These are phyloP conservation scores for Drepanosiphum platanoidis DNA, from an alignment of 2,888 invertebrate species.

Conservation along the genomic window DNA sequence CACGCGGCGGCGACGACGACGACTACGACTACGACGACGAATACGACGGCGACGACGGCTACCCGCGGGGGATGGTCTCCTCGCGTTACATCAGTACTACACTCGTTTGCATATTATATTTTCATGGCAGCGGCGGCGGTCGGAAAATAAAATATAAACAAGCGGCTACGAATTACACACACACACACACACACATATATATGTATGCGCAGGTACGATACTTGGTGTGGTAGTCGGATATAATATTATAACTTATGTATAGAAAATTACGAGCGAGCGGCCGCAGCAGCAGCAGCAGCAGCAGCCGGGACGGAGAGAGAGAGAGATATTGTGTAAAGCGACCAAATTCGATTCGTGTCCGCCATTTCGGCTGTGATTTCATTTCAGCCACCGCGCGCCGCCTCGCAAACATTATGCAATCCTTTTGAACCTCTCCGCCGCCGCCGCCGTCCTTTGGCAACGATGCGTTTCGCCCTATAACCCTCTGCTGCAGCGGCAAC, in stretches of 20 bases:
- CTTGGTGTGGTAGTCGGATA: background rate
- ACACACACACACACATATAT: background rate
- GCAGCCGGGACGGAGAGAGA: background rate
- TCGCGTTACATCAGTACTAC: no score
- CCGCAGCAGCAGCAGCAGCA: background rate
- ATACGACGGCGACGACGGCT: no score
- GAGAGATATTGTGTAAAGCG: constrained; percentile 33
- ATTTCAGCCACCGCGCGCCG: constrained; percentile 25
- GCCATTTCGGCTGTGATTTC: constrained; percentile 57
- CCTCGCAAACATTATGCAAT: constrained; percentile 55
- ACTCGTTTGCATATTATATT: no score
- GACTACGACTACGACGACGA: no score
- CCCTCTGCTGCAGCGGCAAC: constrained; percentile 2
- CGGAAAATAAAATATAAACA: background rate
- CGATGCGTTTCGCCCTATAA: constrained; percentile 46
- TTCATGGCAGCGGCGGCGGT: no score
- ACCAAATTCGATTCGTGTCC: constrained; percentile 57
- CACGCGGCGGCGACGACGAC: no score
- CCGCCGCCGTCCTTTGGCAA: background rate
- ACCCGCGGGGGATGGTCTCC: no score
- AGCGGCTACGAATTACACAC: background rate
- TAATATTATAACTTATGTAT: constrained; percentile 5
- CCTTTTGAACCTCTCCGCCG: constrained; percentile 59
- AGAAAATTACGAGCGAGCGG: background rate
- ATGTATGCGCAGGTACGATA: background rate